Conservation (phyloP, 1,140 invertebrate species). For the Pinna nobilis region DNA sequence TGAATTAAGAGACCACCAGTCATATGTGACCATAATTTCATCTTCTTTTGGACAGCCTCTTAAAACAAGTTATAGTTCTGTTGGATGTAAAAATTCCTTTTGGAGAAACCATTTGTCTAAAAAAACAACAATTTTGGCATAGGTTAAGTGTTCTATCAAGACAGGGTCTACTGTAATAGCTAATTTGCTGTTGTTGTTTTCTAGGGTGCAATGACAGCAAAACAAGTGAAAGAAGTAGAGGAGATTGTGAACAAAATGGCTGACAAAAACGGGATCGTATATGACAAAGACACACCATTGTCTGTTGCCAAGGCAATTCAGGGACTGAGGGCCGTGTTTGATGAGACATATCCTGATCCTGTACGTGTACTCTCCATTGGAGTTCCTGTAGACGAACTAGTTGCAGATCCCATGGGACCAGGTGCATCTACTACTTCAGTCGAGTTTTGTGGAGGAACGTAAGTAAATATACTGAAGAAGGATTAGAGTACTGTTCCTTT, state of each 20-base stretch:
- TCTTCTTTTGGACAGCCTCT: too few relatives aligned
- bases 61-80: too few relatives aligned
- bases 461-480: slow-evolving; percentile 58
- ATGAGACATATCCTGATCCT: slow-evolving; percentile 98
- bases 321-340: slow-evolving; percentile 98
- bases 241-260: slow-evolving; percentile 87
- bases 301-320: slow-evolving; percentile 92
- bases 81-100: too few relatives aligned
- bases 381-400: slow-evolving; percentile 91
- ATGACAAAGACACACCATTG: slow-evolving; percentile 91
- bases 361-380: slow-evolving; percentile 97
- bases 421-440: slow-evolving; percentile 91
- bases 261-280: slow-evolving; percentile 87
- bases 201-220: slow-evolving; percentile 86
- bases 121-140: too few relatives aligned
- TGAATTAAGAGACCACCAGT: too few relatives aligned
- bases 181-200: slow-evolving; percentile 25
- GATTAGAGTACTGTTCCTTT: not conserved
- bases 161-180: not conserved
- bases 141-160: not conserved
- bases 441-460: slow-evolving; percentile 99
- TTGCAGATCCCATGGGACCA: slow-evolving; percentile 87
- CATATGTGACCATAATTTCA: too few relatives aligned
- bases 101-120: too few relatives aligned
- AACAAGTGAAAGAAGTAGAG: slow-evolving; percentile 92